phyloP scores from a whole-genome alignment of 2,888 invertebrate genomes.

The Troilus luridus region DNA sequence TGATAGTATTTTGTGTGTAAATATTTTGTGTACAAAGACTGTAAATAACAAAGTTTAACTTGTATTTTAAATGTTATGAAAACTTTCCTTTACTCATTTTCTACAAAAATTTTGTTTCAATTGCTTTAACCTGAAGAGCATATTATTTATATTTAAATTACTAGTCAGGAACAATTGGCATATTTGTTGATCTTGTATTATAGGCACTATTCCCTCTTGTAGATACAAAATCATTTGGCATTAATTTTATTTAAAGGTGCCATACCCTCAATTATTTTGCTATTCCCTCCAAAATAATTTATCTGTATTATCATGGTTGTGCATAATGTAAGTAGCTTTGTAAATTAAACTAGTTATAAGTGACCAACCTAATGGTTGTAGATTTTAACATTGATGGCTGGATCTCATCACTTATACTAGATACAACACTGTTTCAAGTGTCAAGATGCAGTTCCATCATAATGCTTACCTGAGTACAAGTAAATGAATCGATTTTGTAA shows the following conservation, averaged over 20 bases:
- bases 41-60: conserved; percentile 3
- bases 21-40: conserved; percentile 7
- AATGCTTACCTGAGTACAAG: not conserved
- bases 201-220: not conserved
- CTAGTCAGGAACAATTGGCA: conserved; percentile 15
- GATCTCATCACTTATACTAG: not conserved
- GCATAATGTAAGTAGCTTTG: conserved; percentile 43
- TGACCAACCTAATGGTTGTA: not conserved
- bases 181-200: conserved; percentile 3
- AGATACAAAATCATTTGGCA: conserved; percentile 26
- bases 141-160: not conserved
- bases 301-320: conserved; percentile 43
- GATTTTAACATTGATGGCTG: not conserved
- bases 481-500: not conserved
- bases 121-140: not conserved
- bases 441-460: not conserved
- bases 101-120: conserved; percentile 10
- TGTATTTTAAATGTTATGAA: not conserved
- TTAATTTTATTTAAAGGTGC: conserved; percentile 29
- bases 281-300: conserved; percentile 31
- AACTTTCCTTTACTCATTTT: not conserved
- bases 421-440: not conserved
- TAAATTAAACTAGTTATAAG: not conserved
- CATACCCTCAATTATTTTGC: conserved; percentile 11
- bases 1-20: conserved; percentile 11